Percentiles rank a stretch among this genome's conserved stretches.
phyloP scores from a whole-genome alignment of 2,113 vertebrate genomes.

The Redunca redunca region DNA sequence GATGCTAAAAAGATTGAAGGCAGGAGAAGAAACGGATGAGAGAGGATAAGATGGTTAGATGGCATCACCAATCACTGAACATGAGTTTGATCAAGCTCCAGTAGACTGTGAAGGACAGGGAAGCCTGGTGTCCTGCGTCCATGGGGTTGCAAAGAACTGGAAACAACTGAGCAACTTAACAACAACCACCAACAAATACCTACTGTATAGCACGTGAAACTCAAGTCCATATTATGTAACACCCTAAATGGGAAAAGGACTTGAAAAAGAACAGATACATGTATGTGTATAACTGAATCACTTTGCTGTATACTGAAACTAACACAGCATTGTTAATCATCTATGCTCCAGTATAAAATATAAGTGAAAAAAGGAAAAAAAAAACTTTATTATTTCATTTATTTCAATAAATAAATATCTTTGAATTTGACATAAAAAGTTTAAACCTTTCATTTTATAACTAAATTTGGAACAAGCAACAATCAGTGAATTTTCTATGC shows the following conservation, averaged over 20 bases:
- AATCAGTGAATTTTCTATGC: not conserved
- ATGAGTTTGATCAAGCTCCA: not conserved
- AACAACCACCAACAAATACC: not conserved
- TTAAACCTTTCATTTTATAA: not conserved
- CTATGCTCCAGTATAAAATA: not conserved
- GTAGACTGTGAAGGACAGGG: not conserved
- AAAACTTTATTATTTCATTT: not conserved
- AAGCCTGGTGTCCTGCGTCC: not conserved
- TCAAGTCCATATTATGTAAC: not conserved
- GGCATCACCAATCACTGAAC: not conserved
- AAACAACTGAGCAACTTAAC: not conserved
- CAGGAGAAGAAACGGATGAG: not conserved
- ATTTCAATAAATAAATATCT: not conserved
- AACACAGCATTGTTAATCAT: not conserved
- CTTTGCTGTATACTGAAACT: not conserved
- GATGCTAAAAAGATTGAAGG: not conserved
- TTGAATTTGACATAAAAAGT: not conserved
- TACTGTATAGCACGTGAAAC: not conserved
- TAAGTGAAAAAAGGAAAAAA: not conserved
- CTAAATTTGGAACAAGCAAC: not conserved
- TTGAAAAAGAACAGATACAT: not conserved
- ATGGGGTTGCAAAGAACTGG: not conserved
- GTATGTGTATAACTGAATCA: not conserved
- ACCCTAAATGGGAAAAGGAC: not conserved
- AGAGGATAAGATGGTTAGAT: not conserved